Conservation (phyloP, 1,140 invertebrate species). For the Eciton burchellii region DNA sequence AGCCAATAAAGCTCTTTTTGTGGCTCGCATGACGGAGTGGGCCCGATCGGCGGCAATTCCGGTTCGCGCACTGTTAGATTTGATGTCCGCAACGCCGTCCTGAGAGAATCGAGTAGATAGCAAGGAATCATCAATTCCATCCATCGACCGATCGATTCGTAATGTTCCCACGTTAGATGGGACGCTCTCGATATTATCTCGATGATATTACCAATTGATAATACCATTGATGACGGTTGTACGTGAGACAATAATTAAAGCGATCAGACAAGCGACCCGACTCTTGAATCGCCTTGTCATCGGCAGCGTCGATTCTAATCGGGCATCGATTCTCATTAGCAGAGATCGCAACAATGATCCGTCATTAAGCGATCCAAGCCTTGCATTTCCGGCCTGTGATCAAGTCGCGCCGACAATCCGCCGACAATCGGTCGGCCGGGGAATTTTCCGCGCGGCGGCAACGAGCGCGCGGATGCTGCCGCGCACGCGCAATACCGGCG, state of each 20-base stretch:
- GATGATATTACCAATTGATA: background rate
- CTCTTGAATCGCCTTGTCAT: too few relatives aligned
- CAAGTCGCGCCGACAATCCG: slow-evolving; percentile 24
- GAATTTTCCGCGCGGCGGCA: slow-evolving; percentile 51
- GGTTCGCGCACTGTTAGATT: slow-evolving; percentile 53
- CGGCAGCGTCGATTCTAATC: background rate
- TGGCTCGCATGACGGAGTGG: slow-evolving; percentile 79
- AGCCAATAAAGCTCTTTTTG: slow-evolving; percentile 83
- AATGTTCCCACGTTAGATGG: too few relatives aligned
- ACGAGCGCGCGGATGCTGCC: slow-evolving; percentile 30
- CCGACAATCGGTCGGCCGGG: slow-evolving; percentile 48
- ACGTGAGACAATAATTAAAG: background rate
- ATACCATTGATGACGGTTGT: background rate
- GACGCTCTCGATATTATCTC: too few relatives aligned
- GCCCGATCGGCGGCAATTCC: slow-evolving; percentile 63
- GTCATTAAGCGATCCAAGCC: slow-evolving; percentile 10
- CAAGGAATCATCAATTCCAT: too few relatives aligned
- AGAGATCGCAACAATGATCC: slow-evolving; percentile 7
- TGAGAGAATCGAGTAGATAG: background rate
- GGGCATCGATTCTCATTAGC: background rate
- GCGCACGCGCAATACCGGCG: slow-evolving; percentile 26
- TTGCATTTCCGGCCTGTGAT: slow-evolving; percentile 31
- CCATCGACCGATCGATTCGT: background rate
- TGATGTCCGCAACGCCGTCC: slow-evolving; percentile 48
- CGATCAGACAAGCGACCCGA: background rate